Conservation (phyloP, 2,888 invertebrate species). For the Agonopterix arenella region DNA sequence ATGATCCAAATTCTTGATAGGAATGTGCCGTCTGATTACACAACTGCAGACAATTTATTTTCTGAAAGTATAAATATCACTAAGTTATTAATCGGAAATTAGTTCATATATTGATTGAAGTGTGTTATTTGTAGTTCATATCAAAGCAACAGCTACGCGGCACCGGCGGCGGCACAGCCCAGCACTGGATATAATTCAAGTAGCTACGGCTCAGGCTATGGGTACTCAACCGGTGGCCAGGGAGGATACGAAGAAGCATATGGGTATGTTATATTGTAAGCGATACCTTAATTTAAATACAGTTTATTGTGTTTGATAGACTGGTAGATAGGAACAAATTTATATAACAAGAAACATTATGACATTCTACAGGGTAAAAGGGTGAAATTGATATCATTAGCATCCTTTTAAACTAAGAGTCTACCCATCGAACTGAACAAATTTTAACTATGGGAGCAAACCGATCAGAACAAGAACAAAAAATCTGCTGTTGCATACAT, state of each 20-base stretch:
- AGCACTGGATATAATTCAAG: slow-evolving; percentile 49
- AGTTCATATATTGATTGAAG: background rate
- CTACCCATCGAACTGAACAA: no score
- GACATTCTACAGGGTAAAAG: no score
- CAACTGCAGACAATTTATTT: slow-evolving; percentile 55
- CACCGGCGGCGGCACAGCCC: slow-evolving; percentile 44
- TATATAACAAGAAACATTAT: no score
- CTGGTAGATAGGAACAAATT: no score
- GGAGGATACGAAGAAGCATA: slow-evolving; percentile 57
- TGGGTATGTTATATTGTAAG: slow-evolving; percentile 39
- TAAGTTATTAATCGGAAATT: background rate
- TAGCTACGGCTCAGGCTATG: slow-evolving; percentile 51
- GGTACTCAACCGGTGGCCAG: slow-evolving; percentile 55
- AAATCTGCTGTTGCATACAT: no score
- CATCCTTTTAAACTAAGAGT: no score
- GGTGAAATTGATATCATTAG: no score
- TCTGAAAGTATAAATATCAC: slow-evolving; percentile 31
- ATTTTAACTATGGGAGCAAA: no score
- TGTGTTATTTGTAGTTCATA: slow-evolving; percentile 39
- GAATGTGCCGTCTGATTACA: slow-evolving; percentile 70
- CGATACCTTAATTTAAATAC: no score
- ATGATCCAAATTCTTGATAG: slow-evolving; percentile 36
- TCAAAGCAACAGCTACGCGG: slow-evolving; percentile 49
- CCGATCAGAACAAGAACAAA: no score
- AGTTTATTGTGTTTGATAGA: no score